A percentile compares a stretch with the other conserved stretches of the same genome.
Evolutionary conservation across 2,113 vertebrate species (phyloP).

Genomic region (Cyprinodon variegatus): DNA sequence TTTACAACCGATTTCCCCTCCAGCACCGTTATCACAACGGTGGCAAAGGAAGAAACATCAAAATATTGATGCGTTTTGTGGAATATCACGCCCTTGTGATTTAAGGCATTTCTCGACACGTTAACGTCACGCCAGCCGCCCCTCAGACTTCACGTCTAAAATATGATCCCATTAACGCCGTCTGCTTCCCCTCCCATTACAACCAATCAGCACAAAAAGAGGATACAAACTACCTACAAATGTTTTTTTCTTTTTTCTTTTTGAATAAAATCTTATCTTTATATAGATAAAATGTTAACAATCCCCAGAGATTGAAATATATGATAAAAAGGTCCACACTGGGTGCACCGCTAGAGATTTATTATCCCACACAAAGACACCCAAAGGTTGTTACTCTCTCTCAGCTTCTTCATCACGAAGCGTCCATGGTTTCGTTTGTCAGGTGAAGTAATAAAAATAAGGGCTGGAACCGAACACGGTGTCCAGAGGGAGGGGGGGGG

Average conservation of each 20-base stretch:
- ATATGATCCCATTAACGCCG: conserved; percentile 59
- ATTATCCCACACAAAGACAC: conserved; percentile 56
- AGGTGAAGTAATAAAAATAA: conserved; percentile 35
- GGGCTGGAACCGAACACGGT: conserved; percentile 25
- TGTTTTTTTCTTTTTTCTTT: conserved; percentile 55
- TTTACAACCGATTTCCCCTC: conserved; percentile 50
- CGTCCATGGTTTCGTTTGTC: conserved; percentile 38
- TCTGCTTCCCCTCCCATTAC: conserved; percentile 58
- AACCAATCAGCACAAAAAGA: conserved; percentile 60
- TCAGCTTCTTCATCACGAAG: conserved; percentile 52
- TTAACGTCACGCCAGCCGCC: conserved; percentile 42
- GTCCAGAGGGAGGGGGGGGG: conserved; percentile 27
- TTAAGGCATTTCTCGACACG: conserved; percentile 63
- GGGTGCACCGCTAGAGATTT: conserved; percentile 56
- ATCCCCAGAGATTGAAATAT: conserved; percentile 76
- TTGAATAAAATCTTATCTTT: conserved; percentile 77
- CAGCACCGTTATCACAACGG: conserved; percentile 67
- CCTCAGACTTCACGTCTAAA: conserved; percentile 54
- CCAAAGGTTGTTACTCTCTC: conserved; percentile 49
- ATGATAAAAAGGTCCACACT: conserved; percentile 57
- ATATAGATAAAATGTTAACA: conserved; percentile 79
- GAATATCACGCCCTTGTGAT: conserved; percentile 67
- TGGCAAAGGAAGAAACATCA: conserved; percentile 60
- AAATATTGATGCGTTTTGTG: conserved; percentile 61
- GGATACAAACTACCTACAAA: conserved; percentile 61